Evolutionary conservation across 2,113 vertebrate genomes (phyloP), one percentile per base, ranked within the genome.

Genomic region (Eleginops maclovinus): DNA sequence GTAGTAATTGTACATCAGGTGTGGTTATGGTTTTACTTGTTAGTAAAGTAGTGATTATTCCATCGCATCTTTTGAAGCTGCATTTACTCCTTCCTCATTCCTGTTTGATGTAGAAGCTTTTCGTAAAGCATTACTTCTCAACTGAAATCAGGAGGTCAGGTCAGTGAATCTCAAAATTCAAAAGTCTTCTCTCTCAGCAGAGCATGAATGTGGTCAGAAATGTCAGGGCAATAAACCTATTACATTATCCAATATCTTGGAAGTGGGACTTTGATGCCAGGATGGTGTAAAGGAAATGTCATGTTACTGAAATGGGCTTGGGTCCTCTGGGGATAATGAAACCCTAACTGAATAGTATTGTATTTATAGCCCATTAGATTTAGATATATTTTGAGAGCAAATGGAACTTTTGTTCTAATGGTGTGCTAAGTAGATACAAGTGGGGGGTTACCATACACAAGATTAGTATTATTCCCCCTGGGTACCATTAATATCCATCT

Each of bases 151-250:
- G n/a, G n/a, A n/a, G n/a, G n/a, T n/a, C 24, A 13, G 40, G 40
- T 40, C 49, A 75, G 22, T 70, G 65, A 64, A 70, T 64, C 11
- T 13, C 13, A 75, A 75, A 71, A 75, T 51, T 53, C 16, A 21
- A 63, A 79, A 41, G 14, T n/a, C 26, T 50, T 71, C 54, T 76
- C 3, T 15, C 13, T 67, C 26, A 49, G 66, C 56, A 17, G 31
- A 47, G 50, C 41, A 72, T 53, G 26, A 58, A 73, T 54, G 4
- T 67, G 40, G 43, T 73, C 62, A 72, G 58, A 69, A 73, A 81
- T 59, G 56, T 58, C 59, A 78, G 14, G 4, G 31, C 9, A 47
- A 50, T 63, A 26, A 74, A 43, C 13, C 40, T 64, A 2, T 13
- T 74, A 31, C 19, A 11, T 61, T 61, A 46, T 65, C 41, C 55